Percentiles rank a stretch among this genome's conserved stretches.
These are phyloP conservation scores for Uloborus plumipes DNA, from an alignment of 2,888 invertebrate genomes.

Conservation along the genomic window DNA sequence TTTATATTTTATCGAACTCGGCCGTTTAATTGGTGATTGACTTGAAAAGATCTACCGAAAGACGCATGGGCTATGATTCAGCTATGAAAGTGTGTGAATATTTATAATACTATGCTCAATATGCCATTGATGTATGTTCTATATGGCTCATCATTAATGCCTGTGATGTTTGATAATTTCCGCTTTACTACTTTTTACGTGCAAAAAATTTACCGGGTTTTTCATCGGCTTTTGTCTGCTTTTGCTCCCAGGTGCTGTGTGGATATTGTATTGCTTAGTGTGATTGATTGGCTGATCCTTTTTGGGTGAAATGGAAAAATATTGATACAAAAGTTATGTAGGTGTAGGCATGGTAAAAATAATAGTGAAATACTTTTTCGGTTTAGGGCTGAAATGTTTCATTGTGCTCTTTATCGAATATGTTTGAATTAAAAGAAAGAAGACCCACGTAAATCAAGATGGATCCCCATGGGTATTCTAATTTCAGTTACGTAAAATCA, in stretches of 20 bases:
- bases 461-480: no score
- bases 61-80: conserved; percentile 31
- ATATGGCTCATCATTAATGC: conserved; percentile 61
- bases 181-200: conserved; percentile 51
- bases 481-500: no score
- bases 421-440: not conserved
- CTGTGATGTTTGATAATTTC: conserved; percentile 63
- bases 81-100: conserved; percentile 28
- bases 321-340: conserved; percentile 14
- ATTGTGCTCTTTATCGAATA: not conserved
- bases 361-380: conserved; percentile 18
- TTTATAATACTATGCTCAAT: conserved; percentile 48
- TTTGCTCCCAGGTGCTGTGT: conserved; percentile 32
- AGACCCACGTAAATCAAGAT: no score
- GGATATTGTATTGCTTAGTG: conserved; percentile 43
- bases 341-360: not conserved
- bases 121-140: conserved; percentile 22
- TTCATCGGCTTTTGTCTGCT: conserved; percentile 40
- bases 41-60: not conserved
- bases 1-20: no score
- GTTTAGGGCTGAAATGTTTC: not conserved
- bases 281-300: conserved; percentile 41
- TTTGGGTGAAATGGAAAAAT: conserved; percentile 30
- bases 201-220: conserved; percentile 33
- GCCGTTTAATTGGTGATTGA: no score